Evolutionary conservation across 2,113 vertebrate species (phyloP).

Genomic region (Ciconia stormi): DNA sequence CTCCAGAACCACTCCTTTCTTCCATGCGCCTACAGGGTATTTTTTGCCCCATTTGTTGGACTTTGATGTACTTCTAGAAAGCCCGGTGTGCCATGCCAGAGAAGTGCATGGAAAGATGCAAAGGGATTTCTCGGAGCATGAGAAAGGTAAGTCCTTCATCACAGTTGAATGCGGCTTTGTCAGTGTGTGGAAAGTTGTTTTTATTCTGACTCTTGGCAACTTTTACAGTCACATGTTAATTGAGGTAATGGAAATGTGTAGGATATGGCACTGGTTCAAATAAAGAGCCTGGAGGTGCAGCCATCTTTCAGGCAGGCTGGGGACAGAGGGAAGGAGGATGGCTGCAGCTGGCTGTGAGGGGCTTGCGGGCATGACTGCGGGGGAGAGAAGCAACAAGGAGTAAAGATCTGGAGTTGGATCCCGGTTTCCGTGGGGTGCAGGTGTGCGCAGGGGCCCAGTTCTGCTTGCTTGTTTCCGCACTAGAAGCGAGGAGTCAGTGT

Average conservation of each 20-base stretch:
- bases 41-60: background rate
- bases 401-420: background rate
- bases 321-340: background rate
- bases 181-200: background rate
- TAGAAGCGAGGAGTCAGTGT: background rate
- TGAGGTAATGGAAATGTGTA: background rate
- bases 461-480: background rate
- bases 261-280: background rate
- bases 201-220: background rate
- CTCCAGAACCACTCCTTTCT: background rate
- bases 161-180: background rate
- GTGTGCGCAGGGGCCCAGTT: rapidly evolving
- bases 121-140: background rate
- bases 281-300: background rate
- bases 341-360: background rate
- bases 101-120: background rate
- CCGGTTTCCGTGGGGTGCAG: background rate
- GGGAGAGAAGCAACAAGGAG: background rate
- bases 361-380: rapidly evolving
- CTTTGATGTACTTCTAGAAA: background rate
- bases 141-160: background rate
- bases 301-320: background rate
- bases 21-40: background rate
- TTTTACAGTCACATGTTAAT: background rate
- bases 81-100: rapidly evolving